Conservation (phyloP, 2,888 invertebrate genomes). For the Ophraella communa region DNA sequence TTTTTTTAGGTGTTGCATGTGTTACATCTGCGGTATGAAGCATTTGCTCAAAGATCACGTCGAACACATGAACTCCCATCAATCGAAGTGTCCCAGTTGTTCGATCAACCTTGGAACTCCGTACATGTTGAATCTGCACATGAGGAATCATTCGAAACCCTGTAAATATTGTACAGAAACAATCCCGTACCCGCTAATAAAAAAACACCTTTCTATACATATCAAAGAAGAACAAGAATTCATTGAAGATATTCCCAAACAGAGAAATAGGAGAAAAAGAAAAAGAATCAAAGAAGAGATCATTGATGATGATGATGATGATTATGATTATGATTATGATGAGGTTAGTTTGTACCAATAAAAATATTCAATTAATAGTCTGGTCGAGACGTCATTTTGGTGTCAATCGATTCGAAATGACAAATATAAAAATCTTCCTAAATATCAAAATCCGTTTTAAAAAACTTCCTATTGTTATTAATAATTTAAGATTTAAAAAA, state of each 20-base stretch:
- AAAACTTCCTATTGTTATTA: too few relatives aligned
- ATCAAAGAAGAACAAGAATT: not conserved
- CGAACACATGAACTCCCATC: constrained; percentile 40
- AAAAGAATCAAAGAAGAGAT: not conserved
- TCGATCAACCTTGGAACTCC: constrained; percentile 34
- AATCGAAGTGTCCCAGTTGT: constrained; percentile 32
- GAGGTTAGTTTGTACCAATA: not conserved
- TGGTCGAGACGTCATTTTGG: too few relatives aligned
- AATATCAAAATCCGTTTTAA: too few relatives aligned
- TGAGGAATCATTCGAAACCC: constrained; percentile 23
- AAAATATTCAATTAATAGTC: too few relatives aligned
- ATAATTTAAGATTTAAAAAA: too few relatives aligned
- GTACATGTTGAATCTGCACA: constrained; percentile 41
- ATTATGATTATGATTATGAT: not conserved
- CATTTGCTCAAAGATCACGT: constrained; percentile 29
- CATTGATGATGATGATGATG: not conserved
- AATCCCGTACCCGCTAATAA: constrained; percentile 24
- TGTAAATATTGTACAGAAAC: constrained; percentile 29
- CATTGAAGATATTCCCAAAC: constrained; percentile 7
- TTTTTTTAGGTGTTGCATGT: constrained; percentile 29
- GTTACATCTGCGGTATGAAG: constrained; percentile 30
- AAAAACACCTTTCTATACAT: constrained; percentile 7
- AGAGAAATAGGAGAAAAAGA: not conserved
- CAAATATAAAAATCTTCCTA: too few relatives aligned
- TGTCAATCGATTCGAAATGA: too few relatives aligned